phyloP scores from a whole-genome alignment of 2,113 vertebrate species.

The Pan paniscus region DNA sequence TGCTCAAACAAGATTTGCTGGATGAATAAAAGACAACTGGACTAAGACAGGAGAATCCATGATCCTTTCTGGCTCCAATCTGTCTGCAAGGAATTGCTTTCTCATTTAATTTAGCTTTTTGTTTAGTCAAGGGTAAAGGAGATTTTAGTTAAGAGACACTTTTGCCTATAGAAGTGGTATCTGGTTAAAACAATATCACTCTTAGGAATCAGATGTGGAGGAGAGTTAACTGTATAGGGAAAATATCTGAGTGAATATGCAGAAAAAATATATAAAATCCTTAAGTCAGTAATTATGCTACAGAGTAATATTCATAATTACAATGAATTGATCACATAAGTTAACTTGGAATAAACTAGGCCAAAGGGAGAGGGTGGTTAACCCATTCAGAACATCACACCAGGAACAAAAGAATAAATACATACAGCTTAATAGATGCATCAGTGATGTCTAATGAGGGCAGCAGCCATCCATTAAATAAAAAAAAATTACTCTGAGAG shows the following conservation, averaged over 20 bases:
- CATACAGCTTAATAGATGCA: background rate
- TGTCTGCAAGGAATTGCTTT: background rate
- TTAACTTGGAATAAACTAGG: conserved; percentile 15
- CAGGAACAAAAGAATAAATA: conserved; percentile 4
- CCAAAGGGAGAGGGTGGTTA: background rate
- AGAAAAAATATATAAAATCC: background rate
- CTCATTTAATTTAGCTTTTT: background rate
- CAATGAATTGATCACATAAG: background rate
- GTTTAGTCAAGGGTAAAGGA: conserved; percentile 17
- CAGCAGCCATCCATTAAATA: background rate
- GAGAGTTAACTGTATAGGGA: background rate
- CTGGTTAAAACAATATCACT: background rate
- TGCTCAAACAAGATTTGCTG: background rate
- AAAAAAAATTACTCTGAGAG: background rate
- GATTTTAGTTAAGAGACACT: background rate
- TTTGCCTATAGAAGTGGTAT: background rate
- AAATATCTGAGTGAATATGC: background rate
- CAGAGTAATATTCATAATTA: background rate
- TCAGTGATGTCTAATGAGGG: background rate
- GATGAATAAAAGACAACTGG: background rate
- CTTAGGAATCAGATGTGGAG: background rate
- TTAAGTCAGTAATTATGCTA: background rate
- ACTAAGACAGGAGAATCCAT: background rate
- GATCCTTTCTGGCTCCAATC: background rate
- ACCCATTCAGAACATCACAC: background rate